Conservation (phyloP, 1,140 invertebrate genomes). For the Harpegnathos saltator region DNA sequence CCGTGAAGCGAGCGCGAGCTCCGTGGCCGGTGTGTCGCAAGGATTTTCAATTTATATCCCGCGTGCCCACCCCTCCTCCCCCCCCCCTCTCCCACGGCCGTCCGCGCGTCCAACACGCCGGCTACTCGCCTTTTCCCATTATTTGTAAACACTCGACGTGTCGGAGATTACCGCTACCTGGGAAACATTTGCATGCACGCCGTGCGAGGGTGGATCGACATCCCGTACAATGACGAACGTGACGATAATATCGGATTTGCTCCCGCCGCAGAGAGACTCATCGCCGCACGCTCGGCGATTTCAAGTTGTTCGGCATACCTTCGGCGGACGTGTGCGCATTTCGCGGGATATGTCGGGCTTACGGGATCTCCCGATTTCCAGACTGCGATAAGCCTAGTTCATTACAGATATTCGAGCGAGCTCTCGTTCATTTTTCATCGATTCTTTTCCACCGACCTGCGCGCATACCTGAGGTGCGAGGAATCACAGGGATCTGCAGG, state of each 20-base stretch:
- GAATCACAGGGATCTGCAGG: no score
- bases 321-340: no score
- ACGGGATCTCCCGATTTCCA: no score
- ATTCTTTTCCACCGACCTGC: no score
- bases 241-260: constrained; percentile 65
- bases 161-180: constrained; percentile 62
- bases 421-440: no score
- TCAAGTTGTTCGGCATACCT: constrained; percentile 27
- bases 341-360: neutral
- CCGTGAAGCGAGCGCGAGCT: neutral
- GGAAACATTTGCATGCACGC: constrained; percentile 62
- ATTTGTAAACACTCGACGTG: constrained; percentile 64
- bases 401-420: no score
- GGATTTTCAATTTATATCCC: constrained; percentile 5
- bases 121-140: constrained; percentile 59
- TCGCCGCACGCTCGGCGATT: constrained; percentile 25
- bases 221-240: constrained; percentile 69
- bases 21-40: constrained; percentile 40
- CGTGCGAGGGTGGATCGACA: constrained; percentile 52
- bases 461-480: no score
- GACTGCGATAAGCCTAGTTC: no score
- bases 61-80: no score
- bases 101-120: neutral
- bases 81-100: no score
- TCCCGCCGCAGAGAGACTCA: constrained; percentile 53